These are phyloP conservation scores for Polyodon spathula DNA, from an alignment of 2,113 vertebrate species.

Conservation along the genomic window DNA sequence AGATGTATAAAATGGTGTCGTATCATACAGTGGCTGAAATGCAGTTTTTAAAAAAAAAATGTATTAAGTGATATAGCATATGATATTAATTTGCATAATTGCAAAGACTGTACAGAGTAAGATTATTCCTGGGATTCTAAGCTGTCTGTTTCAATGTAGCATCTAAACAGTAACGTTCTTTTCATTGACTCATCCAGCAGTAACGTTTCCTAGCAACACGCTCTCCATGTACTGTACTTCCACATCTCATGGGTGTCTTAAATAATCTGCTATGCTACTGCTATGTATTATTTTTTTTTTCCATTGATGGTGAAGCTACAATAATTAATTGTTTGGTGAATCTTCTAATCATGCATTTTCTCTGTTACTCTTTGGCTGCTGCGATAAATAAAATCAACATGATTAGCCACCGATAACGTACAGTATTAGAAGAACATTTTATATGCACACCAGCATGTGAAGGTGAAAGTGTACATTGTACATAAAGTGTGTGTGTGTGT, in stretches of 20 bases:
- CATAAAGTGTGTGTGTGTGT: too few species aligned
- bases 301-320: constrained; percentile 49
- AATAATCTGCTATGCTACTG: constrained; percentile 46
- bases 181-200: constrained; percentile 46
- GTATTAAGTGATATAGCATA: constrained; percentile 31
- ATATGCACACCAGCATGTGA: too few species aligned
- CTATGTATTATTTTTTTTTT: constrained; percentile 49
- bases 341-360: too few species aligned
- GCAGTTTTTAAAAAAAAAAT: constrained; percentile 21
- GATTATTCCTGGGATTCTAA: constrained; percentile 36
- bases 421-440: too few species aligned
- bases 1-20: too few species aligned
- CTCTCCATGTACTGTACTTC: constrained; percentile 47
- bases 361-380: too few species aligned
- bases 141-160: constrained; percentile 47
- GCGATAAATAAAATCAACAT: too few species aligned
- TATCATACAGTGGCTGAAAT: constrained; percentile 19
- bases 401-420: too few species aligned
- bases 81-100: constrained; percentile 56
- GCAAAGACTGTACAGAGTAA: constrained; percentile 47
- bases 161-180: constrained; percentile 41
- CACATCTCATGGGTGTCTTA: constrained; percentile 48
- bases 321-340: too few species aligned
- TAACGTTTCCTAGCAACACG: constrained; percentile 58
- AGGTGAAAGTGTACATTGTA: too few species aligned